Conservation (phyloP, 2,113 vertebrate genomes). For the Barnardius zonarius region DNA sequence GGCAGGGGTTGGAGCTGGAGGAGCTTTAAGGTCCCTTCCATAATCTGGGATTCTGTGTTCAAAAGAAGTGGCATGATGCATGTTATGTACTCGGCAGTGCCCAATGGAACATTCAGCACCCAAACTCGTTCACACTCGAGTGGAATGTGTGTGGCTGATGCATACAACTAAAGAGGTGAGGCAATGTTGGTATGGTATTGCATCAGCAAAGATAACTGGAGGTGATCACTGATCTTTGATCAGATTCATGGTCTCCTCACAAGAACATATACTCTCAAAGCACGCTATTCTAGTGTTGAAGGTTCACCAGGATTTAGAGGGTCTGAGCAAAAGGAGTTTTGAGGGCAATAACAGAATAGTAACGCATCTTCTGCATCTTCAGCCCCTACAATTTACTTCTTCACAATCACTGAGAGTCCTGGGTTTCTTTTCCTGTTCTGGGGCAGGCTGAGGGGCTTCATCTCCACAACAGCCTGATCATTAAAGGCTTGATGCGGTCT, state of each 20-base stretch:
- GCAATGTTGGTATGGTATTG: neutral
- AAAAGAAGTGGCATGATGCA: neutral
- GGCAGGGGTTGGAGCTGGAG: neutral
- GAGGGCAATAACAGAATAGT: neutral
- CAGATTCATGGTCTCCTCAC: neutral
- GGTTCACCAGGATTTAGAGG: neutral
- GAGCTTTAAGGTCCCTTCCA: neutral
- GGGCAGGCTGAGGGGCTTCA: neutral
- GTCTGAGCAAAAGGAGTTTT: neutral
- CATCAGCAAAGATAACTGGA: neutral
- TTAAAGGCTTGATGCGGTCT: neutral
- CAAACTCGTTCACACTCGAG: neutral
- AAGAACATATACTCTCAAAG: neutral
- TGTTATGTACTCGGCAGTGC: neutral
- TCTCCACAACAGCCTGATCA: neutral
- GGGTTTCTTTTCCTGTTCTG: neutral
- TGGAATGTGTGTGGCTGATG: neutral
- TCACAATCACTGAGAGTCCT: rapidly evolving
- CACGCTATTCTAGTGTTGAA: neutral
- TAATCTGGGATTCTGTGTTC: neutral
- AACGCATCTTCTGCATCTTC: neutral
- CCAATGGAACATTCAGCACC: neutral
- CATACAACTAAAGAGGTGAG: neutral
- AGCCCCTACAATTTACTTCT: neutral
- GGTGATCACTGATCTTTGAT: too few species aligned